These are phyloP conservation scores for Eledone cirrhosa DNA, from an alignment of 2,888 invertebrate species.

Conservation along the genomic window DNA sequence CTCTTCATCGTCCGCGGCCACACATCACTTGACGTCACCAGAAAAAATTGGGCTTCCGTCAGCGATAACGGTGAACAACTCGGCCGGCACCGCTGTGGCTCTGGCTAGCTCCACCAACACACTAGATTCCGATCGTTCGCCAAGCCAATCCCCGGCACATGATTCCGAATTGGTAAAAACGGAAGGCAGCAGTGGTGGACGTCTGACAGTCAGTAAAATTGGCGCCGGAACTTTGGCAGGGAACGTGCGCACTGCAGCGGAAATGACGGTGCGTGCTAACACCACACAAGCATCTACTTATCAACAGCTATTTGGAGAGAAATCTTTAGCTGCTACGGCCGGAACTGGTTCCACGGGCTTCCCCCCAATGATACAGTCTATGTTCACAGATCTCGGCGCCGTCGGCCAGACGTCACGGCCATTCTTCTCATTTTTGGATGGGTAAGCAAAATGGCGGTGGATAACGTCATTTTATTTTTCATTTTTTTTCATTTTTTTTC, in stretches of 20 bases:
- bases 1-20: slow-evolving; percentile 17
- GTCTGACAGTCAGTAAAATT: slow-evolving; percentile 25
- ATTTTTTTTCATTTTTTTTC: neutral
- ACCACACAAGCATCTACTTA: slow-evolving; percentile 1
- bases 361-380: slow-evolving; percentile 55
- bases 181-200: neutral
- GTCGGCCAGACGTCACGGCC: slow-evolving; percentile 50
- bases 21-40: neutral
- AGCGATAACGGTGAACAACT: no score
- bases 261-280: neutral
- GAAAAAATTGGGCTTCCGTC: neutral
- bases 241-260: neutral
- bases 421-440: slow-evolving; percentile 54
- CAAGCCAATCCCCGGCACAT: neutral
- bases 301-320: slow-evolving; percentile 14
- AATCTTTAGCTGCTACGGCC: neutral
- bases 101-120: neutral
- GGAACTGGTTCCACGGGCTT: slow-evolving; percentile 29
- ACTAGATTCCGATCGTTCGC: slow-evolving; percentile 1
- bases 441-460: slow-evolving; percentile 39
- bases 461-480: neutral
- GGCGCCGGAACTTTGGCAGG: slow-evolving; percentile 28
- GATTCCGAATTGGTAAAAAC: neutral
- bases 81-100: neutral
- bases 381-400: slow-evolving; percentile 48